Evolutionary conservation across 1,140 invertebrate genomes (phyloP).

Genomic region (Metaphire vulgaris): DNA sequence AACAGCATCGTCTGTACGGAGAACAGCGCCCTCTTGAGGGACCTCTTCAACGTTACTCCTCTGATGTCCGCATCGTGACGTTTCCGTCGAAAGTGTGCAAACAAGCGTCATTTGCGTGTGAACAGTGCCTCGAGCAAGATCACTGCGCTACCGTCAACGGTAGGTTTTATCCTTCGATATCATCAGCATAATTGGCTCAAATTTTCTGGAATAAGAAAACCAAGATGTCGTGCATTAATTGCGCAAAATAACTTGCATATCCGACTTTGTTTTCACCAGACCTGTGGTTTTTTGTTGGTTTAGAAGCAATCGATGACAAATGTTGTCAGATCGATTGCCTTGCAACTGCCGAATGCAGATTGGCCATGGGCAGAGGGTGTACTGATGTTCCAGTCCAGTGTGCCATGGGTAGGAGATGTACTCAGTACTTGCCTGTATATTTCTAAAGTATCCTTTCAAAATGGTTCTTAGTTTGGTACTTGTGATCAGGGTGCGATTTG

Average conservation of each 20-base stretch:
- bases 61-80: slow-evolving; percentile 19
- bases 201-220: too few species aligned
- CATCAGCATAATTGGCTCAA: too few species aligned
- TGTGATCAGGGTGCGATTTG: too few species aligned
- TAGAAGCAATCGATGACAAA: slow-evolving; percentile 14
- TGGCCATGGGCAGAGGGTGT: slow-evolving; percentile 30
- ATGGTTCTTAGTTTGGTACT: too few species aligned
- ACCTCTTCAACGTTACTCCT: slow-evolving; percentile 25
- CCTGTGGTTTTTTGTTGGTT: too few species aligned
- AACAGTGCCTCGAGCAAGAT: slow-evolving; percentile 20
- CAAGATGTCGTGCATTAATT: too few species aligned
- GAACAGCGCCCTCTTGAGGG: slow-evolving; percentile 15
- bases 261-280: too few species aligned
- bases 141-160: too few species aligned
- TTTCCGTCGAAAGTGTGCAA: slow-evolving; percentile 15
- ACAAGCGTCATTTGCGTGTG: slow-evolving; percentile 12
- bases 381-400: slow-evolving; percentile 6
- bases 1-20: slow-evolving; percentile 26
- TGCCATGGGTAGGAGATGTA: slow-evolving; percentile 22
- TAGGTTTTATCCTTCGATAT: too few species aligned
- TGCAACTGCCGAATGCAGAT: slow-evolving; percentile 33
- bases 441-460: too few species aligned
- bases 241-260: too few species aligned
- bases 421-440: not conserved
- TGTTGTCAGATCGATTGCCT: slow-evolving; percentile 44